A percentile compares a stretch with the other conserved stretches of the same genome.
Evolutionary conservation across 2,113 vertebrate genomes (phyloP).

Genomic region (Cyanistes caeruleus): DNA sequence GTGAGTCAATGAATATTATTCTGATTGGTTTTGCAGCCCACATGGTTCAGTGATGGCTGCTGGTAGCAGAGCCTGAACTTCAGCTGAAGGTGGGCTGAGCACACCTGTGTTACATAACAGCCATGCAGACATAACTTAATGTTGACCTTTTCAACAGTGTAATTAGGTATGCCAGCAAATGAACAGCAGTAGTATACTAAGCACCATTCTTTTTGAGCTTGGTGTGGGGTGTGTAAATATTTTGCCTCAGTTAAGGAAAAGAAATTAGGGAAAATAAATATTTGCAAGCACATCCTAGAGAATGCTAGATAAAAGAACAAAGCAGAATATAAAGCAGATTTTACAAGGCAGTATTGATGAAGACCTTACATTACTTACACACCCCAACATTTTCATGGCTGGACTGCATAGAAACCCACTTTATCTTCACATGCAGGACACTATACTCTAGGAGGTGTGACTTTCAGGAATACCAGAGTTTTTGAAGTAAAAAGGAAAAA

Average conservation of each 20-base stretch:
- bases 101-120: background rate
- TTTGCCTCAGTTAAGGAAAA: background rate
- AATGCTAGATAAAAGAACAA: background rate
- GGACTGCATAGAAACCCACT: background rate
- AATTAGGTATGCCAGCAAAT: background rate
- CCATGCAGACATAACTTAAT: background rate
- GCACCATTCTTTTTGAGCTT: background rate
- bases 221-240: background rate
- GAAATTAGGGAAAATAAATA: background rate
- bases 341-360: background rate
- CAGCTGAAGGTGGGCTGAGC: background rate
- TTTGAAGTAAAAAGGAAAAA: background rate
- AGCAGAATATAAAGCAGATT: background rate
- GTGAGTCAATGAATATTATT: background rate
- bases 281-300: background rate
- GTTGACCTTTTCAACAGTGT: background rate
- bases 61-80: background rate
- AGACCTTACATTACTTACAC: background rate
- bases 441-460: background rate
- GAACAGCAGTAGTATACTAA: background rate
- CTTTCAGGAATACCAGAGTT: background rate
- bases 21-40: background rate
- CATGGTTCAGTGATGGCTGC: background rate
- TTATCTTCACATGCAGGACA: background rate
- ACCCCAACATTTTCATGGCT: background rate